Conservation (phyloP, 2,797 vertebrate genomes). For the Sylvilagus floridanus region DNA sequence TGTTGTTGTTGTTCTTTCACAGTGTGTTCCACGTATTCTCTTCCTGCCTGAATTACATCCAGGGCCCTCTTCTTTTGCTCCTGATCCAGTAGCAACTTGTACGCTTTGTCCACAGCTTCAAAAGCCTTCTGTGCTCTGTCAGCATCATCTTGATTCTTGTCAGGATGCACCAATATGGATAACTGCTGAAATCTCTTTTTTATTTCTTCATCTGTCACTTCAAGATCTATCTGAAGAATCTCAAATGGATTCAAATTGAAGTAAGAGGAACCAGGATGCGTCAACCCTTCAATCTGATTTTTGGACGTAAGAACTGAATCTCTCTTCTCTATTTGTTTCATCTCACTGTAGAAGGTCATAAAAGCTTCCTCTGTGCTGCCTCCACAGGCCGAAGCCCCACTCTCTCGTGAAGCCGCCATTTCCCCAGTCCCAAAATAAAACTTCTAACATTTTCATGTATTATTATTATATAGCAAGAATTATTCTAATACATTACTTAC, state of each 20-base stretch:
- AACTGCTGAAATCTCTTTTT: slow-evolving; percentile 99
- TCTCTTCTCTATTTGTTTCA: slow-evolving; percentile 98
- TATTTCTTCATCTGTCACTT: slow-evolving; percentile 97
- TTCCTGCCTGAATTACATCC: slow-evolving; percentile 97
- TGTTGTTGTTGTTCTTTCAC: slow-evolving; percentile 98
- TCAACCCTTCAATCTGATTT: slow-evolving; percentile 98
- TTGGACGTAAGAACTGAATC: slow-evolving; percentile 98
- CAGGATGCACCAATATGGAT: slow-evolving; percentile 98
- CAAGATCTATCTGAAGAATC: slow-evolving; percentile 97
- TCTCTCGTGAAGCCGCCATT: slow-evolving; percentile 93
- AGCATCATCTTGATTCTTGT: slow-evolving; percentile 97
- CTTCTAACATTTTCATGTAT: not conserved
- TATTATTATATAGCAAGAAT: not conserved
- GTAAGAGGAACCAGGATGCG: slow-evolving; percentile 96
- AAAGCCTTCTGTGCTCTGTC: slow-evolving; percentile 97
- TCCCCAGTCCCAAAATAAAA: slow-evolving; percentile 69
- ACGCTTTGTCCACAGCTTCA: slow-evolving; percentile 99
- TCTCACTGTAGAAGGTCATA: slow-evolving; percentile 95
- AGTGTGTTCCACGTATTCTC: slow-evolving; percentile 97
- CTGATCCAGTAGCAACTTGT: slow-evolving; percentile 95
- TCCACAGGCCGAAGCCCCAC: slow-evolving; percentile 86
- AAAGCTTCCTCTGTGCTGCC: slow-evolving; percentile 88
- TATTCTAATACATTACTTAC: slow-evolving; percentile 1
- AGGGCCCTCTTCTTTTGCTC: slow-evolving; percentile 98
- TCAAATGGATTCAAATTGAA: slow-evolving; percentile 99